phyloP scores from a whole-genome alignment of 2,888 invertebrate genomes.

The Drosophila cyrtoloma region DNA sequence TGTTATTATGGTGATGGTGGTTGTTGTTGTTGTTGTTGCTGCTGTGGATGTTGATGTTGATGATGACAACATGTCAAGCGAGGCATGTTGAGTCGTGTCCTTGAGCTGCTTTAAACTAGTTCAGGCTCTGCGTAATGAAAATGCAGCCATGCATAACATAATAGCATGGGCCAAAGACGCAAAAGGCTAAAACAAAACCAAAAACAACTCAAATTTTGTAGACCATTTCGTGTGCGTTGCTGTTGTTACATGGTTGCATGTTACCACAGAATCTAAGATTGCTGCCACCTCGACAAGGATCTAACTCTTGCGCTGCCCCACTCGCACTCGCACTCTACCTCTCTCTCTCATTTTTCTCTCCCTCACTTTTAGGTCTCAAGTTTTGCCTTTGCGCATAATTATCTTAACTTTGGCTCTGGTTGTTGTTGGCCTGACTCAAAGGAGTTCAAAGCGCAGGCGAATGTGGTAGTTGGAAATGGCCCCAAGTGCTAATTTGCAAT shows the following conservation, averaged over 20 bases:
- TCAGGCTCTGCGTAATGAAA: constrained; percentile 72
- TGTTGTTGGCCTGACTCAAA: constrained; percentile 47
- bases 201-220: constrained; percentile 25
- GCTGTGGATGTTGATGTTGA: constrained; percentile 19
- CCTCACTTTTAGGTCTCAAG: constrained; percentile 13
- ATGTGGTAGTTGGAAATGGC: constrained; percentile 23
- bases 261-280: constrained; percentile 46
- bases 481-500: constrained; percentile 57
- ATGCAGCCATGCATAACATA: constrained; percentile 72
- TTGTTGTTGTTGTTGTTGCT: constrained; percentile 1
- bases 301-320: constrained; percentile 12
- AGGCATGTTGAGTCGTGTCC: constrained; percentile 62
- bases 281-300: constrained; percentile 40
- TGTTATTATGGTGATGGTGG: background rate
- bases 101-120: constrained; percentile 74
- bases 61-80: constrained; percentile 58
- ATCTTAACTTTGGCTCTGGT: constrained; percentile 52
- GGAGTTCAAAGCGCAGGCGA: constrained; percentile 62
- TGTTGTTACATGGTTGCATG: constrained; percentile 44
- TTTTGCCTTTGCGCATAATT: constrained; percentile 58
- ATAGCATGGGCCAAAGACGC: constrained; percentile 37
- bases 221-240: constrained; percentile 36
- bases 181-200: constrained; percentile 18
- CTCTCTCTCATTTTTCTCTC: background rate
- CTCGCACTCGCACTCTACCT: constrained; percentile 6